These are phyloP conservation scores for Drosophila teissieri DNA, from an alignment of 1,140 invertebrate genomes.

Conservation along the genomic window DNA sequence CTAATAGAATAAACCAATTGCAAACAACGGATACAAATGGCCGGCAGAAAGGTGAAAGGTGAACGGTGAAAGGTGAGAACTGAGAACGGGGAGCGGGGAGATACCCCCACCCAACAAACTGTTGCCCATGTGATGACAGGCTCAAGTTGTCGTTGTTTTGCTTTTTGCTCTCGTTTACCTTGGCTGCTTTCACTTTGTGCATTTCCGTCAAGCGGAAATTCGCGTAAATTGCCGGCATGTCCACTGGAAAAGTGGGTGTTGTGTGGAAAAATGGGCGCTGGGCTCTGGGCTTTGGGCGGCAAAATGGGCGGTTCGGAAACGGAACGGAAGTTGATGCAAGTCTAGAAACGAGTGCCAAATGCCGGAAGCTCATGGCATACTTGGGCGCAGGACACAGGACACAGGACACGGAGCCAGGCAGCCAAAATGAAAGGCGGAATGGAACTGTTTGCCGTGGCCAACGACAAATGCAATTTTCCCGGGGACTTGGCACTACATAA, in stretches of 20 bases:
- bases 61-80: too few relatives aligned
- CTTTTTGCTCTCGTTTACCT: slow-evolving; percentile 44
- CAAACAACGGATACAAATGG: not conserved
- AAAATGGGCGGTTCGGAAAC: slow-evolving; percentile 18
- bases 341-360: slow-evolving; percentile 82
- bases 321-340: slow-evolving; percentile 80
- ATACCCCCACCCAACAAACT: slow-evolving; percentile 11
- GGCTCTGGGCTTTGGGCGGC: not conserved
- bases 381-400: slow-evolving; percentile 38
- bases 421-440: slow-evolving; percentile 43
- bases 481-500: slow-evolving; percentile 1
- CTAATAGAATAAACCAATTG: slow-evolving; percentile 42
- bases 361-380: slow-evolving; percentile 71
- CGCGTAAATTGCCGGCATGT: slow-evolving; percentile 80
- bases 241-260: slow-evolving; percentile 23
- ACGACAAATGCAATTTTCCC: slow-evolving; percentile 69
- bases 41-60: not conserved
- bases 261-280: slow-evolving; percentile 5
- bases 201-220: slow-evolving; percentile 81
- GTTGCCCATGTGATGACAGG: slow-evolving; percentile 49
- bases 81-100: not conserved
- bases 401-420: not conserved
- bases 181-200: slow-evolving; percentile 77
- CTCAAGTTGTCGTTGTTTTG: slow-evolving; percentile 47
- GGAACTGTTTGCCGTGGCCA: slow-evolving; percentile 43